A percentile compares a stretch with the other conserved stretches of the same genome.
Evolutionary conservation across 2,888 invertebrate species (phyloP).

Genomic region (Eristalis intricaria): DNA sequence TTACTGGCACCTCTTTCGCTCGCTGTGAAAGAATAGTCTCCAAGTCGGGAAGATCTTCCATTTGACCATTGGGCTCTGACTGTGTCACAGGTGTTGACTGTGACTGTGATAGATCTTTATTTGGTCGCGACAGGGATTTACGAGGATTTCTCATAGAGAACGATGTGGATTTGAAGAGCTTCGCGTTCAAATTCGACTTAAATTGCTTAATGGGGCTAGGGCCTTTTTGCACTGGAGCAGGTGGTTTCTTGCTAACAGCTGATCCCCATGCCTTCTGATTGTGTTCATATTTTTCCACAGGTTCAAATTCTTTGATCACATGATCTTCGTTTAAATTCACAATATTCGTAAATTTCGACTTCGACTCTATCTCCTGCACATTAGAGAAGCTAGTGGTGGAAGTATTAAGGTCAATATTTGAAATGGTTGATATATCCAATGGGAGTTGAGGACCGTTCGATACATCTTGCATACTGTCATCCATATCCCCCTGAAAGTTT

Average conservation of each 20-base stretch:
- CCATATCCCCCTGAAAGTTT: constrained; percentile 75
- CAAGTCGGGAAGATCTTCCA: constrained; percentile 78
- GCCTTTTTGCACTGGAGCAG: constrained; percentile 73
- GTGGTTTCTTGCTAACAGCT: constrained; percentile 76
- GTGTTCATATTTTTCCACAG: constrained; percentile 73
- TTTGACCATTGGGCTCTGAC: constrained; percentile 32
- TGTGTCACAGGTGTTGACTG: constrained; percentile 29
- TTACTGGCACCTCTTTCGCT: constrained; percentile 74
- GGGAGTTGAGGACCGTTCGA: constrained; percentile 75
- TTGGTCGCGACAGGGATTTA: constrained; percentile 83
- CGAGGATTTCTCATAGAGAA: constrained; percentile 90
- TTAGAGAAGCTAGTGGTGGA: constrained; percentile 73
- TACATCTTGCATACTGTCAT: constrained; percentile 68
- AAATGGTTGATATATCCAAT: constrained; percentile 75
- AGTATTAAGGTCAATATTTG: constrained; percentile 50
- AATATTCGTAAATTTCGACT: constrained; percentile 71
- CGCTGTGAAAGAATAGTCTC: constrained; percentile 80
- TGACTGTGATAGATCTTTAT: constrained; percentile 56
- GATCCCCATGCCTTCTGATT: constrained; percentile 83
- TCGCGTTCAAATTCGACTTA: constrained; percentile 82
- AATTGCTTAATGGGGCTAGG: constrained; percentile 43
- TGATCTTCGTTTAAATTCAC: constrained; percentile 75
- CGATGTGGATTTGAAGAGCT: constrained; percentile 86
- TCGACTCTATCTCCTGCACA: constrained; percentile 73
- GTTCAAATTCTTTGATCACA: constrained; percentile 77